Conservation (phyloP, 2,113 vertebrate species). For the Hippocampus mohnikei region DNA sequence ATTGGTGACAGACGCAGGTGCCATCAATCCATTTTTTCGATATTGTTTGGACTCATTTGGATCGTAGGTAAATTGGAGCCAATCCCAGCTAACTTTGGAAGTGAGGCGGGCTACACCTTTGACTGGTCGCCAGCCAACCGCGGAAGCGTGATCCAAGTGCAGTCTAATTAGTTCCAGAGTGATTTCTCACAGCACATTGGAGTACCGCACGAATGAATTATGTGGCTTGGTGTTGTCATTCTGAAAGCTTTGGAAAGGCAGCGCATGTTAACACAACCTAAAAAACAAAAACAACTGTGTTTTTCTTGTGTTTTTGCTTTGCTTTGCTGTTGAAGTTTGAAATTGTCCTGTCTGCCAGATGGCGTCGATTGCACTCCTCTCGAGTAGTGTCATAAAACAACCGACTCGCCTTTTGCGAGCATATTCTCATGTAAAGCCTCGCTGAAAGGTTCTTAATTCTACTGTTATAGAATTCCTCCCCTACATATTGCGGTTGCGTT, state of each 20-base stretch:
- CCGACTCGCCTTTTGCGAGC: constrained; percentile 30
- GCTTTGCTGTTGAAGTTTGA: neutral
- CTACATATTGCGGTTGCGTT: too few species aligned
- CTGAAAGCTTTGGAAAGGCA: neutral
- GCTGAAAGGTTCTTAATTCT: neutral
- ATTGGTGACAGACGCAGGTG: neutral
- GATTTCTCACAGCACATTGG: neutral
- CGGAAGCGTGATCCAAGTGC: neutral
- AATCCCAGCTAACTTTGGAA: neutral
- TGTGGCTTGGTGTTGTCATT: neutral
- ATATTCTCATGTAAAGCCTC: constrained; percentile 22
- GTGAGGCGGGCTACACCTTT: neutral
- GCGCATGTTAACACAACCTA: neutral
- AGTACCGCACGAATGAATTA: neutral
- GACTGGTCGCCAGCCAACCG: neutral
- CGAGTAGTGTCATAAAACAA: constrained; percentile 40
- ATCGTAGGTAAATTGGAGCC: neutral
- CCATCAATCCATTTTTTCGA: neutral
- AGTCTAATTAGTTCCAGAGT: neutral
- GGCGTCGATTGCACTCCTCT: constrained; percentile 38
- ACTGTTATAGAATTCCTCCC: too few species aligned
- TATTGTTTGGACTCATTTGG: neutral
- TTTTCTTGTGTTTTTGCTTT: neutral
- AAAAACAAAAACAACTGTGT: neutral
- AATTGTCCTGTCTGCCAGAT: constrained; percentile 38